Conservation (phyloP, 2,888 invertebrate species). For the Polydrusus cervinus region DNA sequence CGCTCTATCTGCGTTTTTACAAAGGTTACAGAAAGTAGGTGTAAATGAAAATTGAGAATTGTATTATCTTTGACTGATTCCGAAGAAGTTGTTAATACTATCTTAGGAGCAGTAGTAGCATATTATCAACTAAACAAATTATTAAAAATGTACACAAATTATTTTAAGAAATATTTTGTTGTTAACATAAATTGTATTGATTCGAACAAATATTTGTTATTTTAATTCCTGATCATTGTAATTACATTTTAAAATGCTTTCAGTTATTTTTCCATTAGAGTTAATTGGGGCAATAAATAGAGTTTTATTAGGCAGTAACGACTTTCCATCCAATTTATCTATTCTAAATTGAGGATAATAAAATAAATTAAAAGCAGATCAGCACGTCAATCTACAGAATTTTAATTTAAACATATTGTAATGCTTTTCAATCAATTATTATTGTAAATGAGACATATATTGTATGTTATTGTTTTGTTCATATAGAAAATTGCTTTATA, state of each 20-base stretch:
- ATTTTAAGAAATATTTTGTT: too few relatives aligned
- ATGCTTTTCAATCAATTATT: background rate
- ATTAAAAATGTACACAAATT: background rate
- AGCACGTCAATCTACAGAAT: background rate
- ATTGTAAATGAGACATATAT: background rate
- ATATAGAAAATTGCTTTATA: too few relatives aligned
- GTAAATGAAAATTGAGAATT: too few relatives aligned
- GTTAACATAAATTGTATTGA: too few relatives aligned
- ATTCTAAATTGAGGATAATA: constrained; percentile 6
- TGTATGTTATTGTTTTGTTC: too few relatives aligned
- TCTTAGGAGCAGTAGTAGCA: too few relatives aligned
- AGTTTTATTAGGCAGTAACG: constrained; percentile 15
- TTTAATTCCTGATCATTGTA: background rate
- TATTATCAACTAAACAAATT: background rate
- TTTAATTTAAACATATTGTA: background rate
- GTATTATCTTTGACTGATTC: too few relatives aligned
- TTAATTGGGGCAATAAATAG: constrained; percentile 23
- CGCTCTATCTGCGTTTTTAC: too few relatives aligned
- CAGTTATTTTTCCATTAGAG: constrained; percentile 2
- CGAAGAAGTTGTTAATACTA: too few relatives aligned
- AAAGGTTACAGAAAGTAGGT: too few relatives aligned
- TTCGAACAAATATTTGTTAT: background rate
- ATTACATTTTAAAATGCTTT: constrained; percentile 4
- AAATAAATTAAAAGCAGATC: background rate
- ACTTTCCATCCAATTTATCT: constrained; percentile 19